Evolutionary conservation across 2,888 invertebrate species (phyloP).

Genomic region (Lepetodrilus schrolli): DNA sequence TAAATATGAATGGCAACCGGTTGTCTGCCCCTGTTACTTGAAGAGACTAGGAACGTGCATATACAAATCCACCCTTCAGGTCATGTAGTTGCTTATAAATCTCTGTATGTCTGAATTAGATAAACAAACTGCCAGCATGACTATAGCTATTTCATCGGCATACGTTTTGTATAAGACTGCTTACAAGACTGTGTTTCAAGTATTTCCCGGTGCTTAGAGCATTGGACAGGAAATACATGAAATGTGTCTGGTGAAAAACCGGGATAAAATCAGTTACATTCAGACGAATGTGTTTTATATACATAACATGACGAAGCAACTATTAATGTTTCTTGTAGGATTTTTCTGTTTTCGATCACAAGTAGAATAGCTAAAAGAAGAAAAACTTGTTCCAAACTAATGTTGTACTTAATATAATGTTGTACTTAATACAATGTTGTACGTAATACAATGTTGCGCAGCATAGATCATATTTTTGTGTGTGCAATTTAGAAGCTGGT

Average conservation of each 20-base stretch:
- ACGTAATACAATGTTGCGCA: too few relatives aligned
- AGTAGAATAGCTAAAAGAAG: too few relatives aligned
- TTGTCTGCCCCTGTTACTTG: neutral
- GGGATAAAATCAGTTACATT: neutral
- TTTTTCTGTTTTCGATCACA: too few relatives aligned
- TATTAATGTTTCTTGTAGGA: too few relatives aligned
- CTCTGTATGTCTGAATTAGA: neutral
- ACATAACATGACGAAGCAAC: too few relatives aligned
- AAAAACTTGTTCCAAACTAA: too few relatives aligned
- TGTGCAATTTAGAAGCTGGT: too few relatives aligned
- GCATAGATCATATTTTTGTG: too few relatives aligned
- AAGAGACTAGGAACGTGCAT: neutral
- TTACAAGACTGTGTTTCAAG: conserved; percentile 8
- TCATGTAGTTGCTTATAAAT: neutral
- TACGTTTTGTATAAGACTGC: neutral
- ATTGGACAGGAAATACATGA: neutral
- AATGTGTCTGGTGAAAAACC: neutral
- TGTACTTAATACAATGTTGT: too few relatives aligned
- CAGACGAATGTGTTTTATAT: too few relatives aligned
- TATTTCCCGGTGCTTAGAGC: neutral
- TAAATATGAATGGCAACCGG: neutral
- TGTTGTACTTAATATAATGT: too few relatives aligned
- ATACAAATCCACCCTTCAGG: conserved; percentile 16
- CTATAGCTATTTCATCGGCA: conserved; percentile 7
- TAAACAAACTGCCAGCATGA: conserved; percentile 13